Evolutionary conservation across 2,888 invertebrate genomes (phyloP).

Genomic region (Endotricha flammealis): DNA sequence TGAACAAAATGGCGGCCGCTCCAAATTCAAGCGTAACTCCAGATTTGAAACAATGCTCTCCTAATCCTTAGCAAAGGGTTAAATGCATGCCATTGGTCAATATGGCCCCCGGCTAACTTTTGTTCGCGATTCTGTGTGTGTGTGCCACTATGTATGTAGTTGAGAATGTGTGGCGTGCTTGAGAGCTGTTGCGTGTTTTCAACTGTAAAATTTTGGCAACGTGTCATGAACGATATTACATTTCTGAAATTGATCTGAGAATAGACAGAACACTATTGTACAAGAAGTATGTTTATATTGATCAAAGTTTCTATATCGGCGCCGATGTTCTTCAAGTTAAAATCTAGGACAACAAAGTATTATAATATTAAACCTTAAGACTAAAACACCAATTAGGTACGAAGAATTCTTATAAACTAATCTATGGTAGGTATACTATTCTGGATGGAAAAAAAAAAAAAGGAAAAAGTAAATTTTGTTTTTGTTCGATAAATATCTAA

Average conservation of each 20-base stretch:
- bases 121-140: constrained; percentile 31
- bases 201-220: neutral
- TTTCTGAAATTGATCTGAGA: neutral
- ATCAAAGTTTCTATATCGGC: neutral
- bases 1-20: constrained; percentile 72
- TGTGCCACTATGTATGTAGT: constrained; percentile 26
- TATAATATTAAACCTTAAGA: no score
- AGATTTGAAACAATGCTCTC: constrained; percentile 69
- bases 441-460: no score
- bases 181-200: constrained; percentile 4
- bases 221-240: neutral
- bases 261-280: neutral
- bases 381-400: no score
- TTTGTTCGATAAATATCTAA: no score
- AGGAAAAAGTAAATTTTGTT: no score
- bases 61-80: constrained; percentile 70
- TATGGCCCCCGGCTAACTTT: constrained; percentile 45
- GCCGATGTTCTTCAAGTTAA: no score
- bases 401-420: no score
- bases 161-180: constrained; percentile 9
- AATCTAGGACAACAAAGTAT: no score
- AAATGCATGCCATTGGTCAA: constrained; percentile 75
- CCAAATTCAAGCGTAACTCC: constrained; percentile 56
- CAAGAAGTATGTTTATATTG: neutral
- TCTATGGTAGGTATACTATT: no score